Conservation (phyloP, 2,113 vertebrate species). For the Platichthys stellatus region DNA sequence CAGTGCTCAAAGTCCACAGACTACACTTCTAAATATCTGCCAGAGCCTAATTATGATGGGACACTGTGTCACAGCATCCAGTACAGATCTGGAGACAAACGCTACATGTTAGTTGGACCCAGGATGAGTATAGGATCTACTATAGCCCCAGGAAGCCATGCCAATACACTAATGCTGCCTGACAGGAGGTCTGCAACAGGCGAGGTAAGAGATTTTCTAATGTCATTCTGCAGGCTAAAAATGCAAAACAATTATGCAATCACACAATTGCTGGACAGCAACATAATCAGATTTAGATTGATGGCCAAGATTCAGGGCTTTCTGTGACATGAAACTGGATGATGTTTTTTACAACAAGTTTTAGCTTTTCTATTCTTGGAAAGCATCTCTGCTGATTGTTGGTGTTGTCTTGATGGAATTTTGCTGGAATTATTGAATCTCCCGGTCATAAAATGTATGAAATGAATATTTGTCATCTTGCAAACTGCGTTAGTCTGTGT, state of each 20-base stretch:
- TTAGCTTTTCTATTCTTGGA: no score
- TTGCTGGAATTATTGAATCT: no score
- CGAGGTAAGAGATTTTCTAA: slow-evolving; percentile 5
- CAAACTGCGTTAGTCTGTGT: no score
- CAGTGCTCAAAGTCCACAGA: slow-evolving; percentile 38
- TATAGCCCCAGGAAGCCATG: slow-evolving; percentile 59
- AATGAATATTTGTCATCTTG: not conserved
- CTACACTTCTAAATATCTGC: slow-evolving; percentile 16
- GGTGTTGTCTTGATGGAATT: no score
- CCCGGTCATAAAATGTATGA: not conserved
- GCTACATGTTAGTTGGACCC: slow-evolving; percentile 70
- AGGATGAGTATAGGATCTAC: slow-evolving; percentile 68
- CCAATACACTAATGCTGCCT: slow-evolving; percentile 46
- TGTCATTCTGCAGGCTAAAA: not conserved
- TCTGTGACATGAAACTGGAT: no score
- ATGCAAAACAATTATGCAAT: not conserved
- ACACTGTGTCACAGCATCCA: slow-evolving; percentile 52
- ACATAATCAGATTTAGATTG: no score
- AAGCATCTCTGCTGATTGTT: no score
- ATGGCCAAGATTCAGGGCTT: no score
- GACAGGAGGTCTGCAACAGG: slow-evolving; percentile 18
- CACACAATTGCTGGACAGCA: not conserved
- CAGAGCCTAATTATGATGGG: slow-evolving; percentile 27
- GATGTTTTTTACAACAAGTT: no score
- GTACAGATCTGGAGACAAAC: slow-evolving; percentile 33